Evolutionary conservation across 2,797 vertebrate genomes (phyloP).

Genomic region (Pelochelys cantorii): DNA sequence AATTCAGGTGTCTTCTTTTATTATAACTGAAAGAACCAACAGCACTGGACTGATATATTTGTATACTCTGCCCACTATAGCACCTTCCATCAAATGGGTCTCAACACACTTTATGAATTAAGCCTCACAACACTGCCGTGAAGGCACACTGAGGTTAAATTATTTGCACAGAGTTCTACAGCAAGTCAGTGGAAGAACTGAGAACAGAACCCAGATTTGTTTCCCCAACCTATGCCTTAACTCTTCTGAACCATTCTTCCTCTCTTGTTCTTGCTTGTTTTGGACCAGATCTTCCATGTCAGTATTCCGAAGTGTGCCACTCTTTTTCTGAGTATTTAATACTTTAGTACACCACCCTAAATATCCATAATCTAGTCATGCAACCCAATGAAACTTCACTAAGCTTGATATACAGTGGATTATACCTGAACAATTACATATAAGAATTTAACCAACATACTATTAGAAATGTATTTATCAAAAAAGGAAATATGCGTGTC

Average conservation of each 20-base stretch:
- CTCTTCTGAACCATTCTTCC: background rate
- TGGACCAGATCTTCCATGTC: background rate
- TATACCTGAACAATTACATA: background rate
- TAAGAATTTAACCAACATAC: background rate
- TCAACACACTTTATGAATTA: conserved; percentile 41
- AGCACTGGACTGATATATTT: background rate
- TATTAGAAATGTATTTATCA: background rate
- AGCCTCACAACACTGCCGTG: conserved; percentile 64
- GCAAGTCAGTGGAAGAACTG: conserved; percentile 21
- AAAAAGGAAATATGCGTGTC: background rate
- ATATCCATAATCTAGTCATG: background rate
- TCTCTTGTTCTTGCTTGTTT: background rate
- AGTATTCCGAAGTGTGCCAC: background rate
- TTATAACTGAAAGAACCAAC: background rate
- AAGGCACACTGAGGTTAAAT: conserved; percentile 25
- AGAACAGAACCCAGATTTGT: background rate
- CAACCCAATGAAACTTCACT: background rate
- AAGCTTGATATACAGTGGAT: background rate
- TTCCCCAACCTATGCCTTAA: background rate
- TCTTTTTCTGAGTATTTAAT: background rate
- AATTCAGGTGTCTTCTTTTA: conserved; percentile 23
- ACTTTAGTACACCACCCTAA: background rate
- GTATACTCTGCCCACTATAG: background rate
- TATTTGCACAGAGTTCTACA: background rate
- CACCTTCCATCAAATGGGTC: conserved; percentile 21